phyloP scores from a whole-genome alignment of 2,888 invertebrate species.

The Lagria hirta region DNA sequence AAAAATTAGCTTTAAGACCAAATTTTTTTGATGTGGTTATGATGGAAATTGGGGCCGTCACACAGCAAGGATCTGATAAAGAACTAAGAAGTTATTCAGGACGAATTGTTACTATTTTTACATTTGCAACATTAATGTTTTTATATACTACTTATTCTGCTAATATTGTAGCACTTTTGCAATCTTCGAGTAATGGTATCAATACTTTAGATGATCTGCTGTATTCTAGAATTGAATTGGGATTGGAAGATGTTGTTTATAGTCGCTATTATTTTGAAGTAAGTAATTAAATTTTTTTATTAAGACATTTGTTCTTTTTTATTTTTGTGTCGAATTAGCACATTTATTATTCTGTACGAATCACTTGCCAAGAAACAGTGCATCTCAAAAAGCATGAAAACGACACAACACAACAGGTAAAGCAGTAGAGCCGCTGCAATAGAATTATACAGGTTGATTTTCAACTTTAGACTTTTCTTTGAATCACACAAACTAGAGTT shows the following conservation, averaged over 20 bases:
- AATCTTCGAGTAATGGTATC: constrained; percentile 63
- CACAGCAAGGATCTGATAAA: constrained; percentile 55
- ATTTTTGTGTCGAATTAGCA: too few species aligned
- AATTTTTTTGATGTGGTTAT: constrained; percentile 44
- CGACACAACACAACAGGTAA: too few species aligned
- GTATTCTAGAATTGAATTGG: constrained; percentile 62
- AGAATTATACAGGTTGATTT: too few species aligned
- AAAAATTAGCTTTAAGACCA: constrained; percentile 29
- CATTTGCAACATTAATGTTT: constrained; percentile 55
- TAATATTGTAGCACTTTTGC: constrained; percentile 67
- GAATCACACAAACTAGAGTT: too few species aligned
- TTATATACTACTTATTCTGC: constrained; percentile 70
- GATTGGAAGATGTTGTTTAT: constrained; percentile 62
- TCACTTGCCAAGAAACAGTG: too few species aligned
- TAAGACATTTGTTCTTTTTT: too few species aligned
- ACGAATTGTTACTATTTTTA: constrained; percentile 47
- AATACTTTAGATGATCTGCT: constrained; percentile 59
- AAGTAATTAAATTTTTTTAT: too few species aligned
- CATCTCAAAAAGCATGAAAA: too few species aligned
- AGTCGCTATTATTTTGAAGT: constrained; percentile 66
- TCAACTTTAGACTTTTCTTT: too few species aligned
- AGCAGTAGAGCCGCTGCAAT: too few species aligned
- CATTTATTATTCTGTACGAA: too few species aligned
- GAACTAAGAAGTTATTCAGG: constrained; percentile 56
- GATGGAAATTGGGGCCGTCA: constrained; percentile 55